Conservation (phyloP, 2,797 vertebrate species). For the Myotis planiceps region DNA sequence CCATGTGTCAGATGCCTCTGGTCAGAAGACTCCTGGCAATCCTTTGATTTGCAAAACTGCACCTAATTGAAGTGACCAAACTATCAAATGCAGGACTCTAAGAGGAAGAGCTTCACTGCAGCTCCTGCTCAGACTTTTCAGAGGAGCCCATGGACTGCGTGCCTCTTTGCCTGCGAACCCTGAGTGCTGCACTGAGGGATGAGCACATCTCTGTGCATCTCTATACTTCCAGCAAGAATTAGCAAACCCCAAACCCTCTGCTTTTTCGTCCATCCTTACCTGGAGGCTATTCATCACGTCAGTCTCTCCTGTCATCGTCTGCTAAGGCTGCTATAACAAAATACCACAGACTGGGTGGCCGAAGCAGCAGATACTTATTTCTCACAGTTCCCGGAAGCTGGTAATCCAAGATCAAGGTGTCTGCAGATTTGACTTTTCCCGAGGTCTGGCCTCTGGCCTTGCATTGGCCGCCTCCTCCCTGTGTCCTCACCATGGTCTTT, state of each 20-base stretch:
- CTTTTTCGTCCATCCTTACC: background rate
- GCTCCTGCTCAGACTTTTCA: background rate
- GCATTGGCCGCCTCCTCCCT: background rate
- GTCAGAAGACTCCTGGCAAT: background rate
- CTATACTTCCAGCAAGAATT: background rate
- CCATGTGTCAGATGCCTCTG: background rate
- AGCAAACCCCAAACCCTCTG: background rate
- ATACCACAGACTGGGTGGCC: no score
- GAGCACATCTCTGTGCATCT: background rate
- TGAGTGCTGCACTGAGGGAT: rapidly evolving
- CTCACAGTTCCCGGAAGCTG: background rate
- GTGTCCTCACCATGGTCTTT: background rate
- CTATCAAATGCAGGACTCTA: background rate
- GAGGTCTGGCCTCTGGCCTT: background rate
- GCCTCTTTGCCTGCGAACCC: background rate
- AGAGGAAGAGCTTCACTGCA: background rate
- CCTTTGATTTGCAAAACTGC: background rate
- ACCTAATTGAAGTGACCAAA: background rate
- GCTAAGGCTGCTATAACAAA: background rate
- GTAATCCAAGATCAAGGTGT: background rate
- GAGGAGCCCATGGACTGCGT: background rate
- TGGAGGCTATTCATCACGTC: background rate
- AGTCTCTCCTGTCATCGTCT: no score
- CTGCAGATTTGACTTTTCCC: background rate
- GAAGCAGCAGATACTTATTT: background rate